Conservation (phyloP, 1,140 invertebrate species). For the Achatina immaculata region DNA sequence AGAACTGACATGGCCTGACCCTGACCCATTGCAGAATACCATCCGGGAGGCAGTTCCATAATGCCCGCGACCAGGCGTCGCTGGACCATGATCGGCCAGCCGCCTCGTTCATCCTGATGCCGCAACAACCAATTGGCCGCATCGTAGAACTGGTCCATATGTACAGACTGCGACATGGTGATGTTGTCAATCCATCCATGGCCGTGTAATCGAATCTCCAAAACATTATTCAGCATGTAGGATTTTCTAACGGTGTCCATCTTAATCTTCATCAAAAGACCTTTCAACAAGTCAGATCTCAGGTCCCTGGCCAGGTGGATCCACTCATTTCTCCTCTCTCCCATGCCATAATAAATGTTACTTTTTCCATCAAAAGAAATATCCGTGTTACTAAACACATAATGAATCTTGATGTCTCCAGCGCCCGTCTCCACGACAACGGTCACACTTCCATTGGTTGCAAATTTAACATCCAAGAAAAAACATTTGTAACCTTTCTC, state of each 20-base stretch:
- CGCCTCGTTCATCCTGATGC: slow-evolving; percentile 93
- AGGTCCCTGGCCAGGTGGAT: slow-evolving; percentile 87
- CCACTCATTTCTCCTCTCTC: slow-evolving; percentile 80
- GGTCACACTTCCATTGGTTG: slow-evolving; percentile 85
- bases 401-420: slow-evolving; percentile 84
- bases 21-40: slow-evolving; percentile 98
- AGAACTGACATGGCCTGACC: slow-evolving; percentile 96
- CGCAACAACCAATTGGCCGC: slow-evolving; percentile 93
- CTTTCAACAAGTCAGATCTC: slow-evolving; percentile 91
- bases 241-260: slow-evolving; percentile 13
- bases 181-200: slow-evolving; percentile 75
- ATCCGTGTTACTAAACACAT: slow-evolving; percentile 81
- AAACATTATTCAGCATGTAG: slow-evolving; percentile 53
- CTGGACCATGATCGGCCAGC: slow-evolving; percentile 94
- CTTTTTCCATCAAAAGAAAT: slow-evolving; percentile 82
- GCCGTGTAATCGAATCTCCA: slow-evolving; percentile 77
- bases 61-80: slow-evolving; percentile 80
- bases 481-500: slow-evolving; percentile 76
- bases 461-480: slow-evolving; percentile 79
- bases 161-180: slow-evolving; percentile 69
- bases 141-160: slow-evolving; percentile 91
- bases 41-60: slow-evolving; percentile 85
- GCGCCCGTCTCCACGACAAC: slow-evolving; percentile 83
- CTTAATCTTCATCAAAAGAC: slow-evolving; percentile 17
- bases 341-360: slow-evolving; percentile 87